Base-by-base conservation (phyloP, 1,140 invertebrate species). In the Pseudomyrmex concolor region DNA sequence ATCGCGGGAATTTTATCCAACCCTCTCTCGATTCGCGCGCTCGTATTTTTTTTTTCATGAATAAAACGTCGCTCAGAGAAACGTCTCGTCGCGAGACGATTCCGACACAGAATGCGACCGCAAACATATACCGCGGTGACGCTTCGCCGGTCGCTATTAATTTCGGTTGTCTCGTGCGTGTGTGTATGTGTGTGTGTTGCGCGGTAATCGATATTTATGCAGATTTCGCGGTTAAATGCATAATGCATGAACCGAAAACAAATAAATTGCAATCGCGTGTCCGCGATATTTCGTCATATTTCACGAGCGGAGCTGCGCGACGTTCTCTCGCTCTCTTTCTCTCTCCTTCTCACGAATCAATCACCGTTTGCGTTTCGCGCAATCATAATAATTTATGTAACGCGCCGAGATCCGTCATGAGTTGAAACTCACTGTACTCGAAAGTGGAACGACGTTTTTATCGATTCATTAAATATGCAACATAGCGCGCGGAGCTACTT, bases 381-480 rank as follows among this genome's bases (percentile, higher is more conserved):
- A 34, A 55, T 67, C 43, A n/a, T 55, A 17, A 78, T 78, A 68
- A 68, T 78, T 54, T 34, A 17, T 57, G 51, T 59, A 25, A 59
- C 43, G 34, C 63, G 66, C 48, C 66, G 43, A 48, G 43, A 59
- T 62, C 54, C 54, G 64, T 13, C 64, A 8, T 25, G 25, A 54
- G 34, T 34, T 34, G 76, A 80, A 68, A 17, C 57, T 68, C 5
- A 34, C 34, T 34, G 34, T 34, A 34, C 34, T 57, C 54, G 66
- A 80, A 70, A 80, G 54, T 70, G 1, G 76, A 80, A 9, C 76
- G 64, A 68, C 66, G 76, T 59, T 80, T 34, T 34, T 70, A 70
- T 80, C 76, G 76, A 80, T 62, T 80, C 76, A 59, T 62, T 70
- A 70, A 54, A 70, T 80, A 70, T 70, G 76, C 54, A 50, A 59